These are phyloP conservation scores for Erannis defoliaria DNA, from an alignment of 2,888 invertebrate species.

Conservation along the genomic window DNA sequence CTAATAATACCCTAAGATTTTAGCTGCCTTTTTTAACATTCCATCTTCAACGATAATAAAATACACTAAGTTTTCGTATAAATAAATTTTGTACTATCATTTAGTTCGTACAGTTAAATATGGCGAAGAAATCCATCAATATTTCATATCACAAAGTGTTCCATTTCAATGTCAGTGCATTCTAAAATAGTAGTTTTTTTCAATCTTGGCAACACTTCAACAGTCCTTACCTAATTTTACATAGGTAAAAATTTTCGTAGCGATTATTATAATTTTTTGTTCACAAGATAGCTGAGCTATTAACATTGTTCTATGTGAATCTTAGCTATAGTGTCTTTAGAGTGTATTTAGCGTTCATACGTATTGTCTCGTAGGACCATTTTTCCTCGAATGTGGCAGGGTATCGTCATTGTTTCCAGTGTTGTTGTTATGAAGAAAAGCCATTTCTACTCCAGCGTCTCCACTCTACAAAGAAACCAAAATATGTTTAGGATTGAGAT, in stretches of 20 bases:
- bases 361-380: constrained; percentile 74
- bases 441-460: constrained; percentile 88
- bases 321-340: constrained; percentile 12
- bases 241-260: constrained; percentile 19
- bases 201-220: constrained; percentile 28
- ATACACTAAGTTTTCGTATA: constrained; percentile 43
- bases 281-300: constrained; percentile 13
- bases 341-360: constrained; percentile 59
- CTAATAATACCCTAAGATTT: neutral
- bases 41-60: constrained; percentile 15
- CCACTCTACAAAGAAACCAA: constrained; percentile 62
- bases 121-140: constrained; percentile 55
- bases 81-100: constrained; percentile 73
- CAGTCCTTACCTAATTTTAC: constrained; percentile 11
- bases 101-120: constrained; percentile 60
- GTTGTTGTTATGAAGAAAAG: constrained; percentile 90
- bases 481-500: constrained; percentile 2
- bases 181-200: constrained; percentile 56
- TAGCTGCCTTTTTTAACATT: neutral
- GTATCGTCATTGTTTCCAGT: constrained; percentile 75
- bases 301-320: constrained; percentile 23
- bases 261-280: constrained; percentile 16
- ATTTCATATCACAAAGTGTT: constrained; percentile 62
- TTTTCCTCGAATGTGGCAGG: constrained; percentile 75
- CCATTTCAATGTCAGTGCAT: constrained; percentile 45